These are phyloP conservation scores for Tinamus major DNA, from an alignment of 2,797 vertebrate species.

Conservation along the genomic window DNA sequence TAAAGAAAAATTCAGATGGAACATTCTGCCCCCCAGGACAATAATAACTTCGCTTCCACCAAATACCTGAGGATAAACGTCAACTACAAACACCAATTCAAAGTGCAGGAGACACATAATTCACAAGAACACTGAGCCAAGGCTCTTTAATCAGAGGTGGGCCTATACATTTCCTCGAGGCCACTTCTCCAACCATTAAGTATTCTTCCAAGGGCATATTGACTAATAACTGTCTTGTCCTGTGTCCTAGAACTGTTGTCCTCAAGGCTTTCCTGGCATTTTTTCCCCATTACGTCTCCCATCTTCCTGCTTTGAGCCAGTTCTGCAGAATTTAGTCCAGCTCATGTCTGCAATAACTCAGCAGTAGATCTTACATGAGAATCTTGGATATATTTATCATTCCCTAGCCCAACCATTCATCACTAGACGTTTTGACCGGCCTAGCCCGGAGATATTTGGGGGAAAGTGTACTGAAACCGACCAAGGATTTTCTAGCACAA, in stretches of 20 bases:
- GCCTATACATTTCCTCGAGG: neutral
- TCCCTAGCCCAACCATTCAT: neutral
- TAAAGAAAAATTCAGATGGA: neutral
- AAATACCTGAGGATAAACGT: neutral
- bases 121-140: neutral
- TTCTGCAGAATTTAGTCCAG: neutral
- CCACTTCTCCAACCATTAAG: neutral
- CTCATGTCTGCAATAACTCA: neutral
- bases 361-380: neutral
- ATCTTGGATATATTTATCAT: neutral
- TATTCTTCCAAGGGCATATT: neutral
- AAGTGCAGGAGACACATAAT: neutral
- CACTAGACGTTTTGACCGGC: neutral
- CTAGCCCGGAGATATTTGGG: neutral
- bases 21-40: conserved; percentile 4
- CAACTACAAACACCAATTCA: conserved; percentile 15
- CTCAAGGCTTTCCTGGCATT: neutral
- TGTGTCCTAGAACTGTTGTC: neutral
- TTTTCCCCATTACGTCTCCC: neutral
- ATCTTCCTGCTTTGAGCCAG: neutral
- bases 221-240: neutral
- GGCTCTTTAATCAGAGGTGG: conserved; percentile 5
- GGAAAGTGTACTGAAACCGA: neutral
- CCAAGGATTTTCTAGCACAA: neutral
- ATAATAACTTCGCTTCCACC: conserved; percentile 13